These are phyloP conservation scores for Pampusana beccarii DNA, from an alignment of 2,113 vertebrate species.

Conservation along the genomic window DNA sequence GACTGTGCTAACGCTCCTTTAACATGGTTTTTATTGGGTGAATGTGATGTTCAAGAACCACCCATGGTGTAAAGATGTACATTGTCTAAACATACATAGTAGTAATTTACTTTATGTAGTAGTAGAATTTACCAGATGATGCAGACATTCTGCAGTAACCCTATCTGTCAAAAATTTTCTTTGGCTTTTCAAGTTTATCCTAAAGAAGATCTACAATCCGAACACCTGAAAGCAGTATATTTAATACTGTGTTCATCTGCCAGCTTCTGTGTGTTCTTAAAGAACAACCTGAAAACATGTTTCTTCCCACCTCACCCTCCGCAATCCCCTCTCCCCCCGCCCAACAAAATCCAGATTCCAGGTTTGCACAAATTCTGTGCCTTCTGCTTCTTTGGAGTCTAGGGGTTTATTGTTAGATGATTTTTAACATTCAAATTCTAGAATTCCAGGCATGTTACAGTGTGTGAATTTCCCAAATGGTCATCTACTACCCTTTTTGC, in stretches of 20 bases:
- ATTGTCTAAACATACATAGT: slow-evolving; percentile 10
- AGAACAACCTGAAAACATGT: neutral
- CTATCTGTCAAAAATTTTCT: neutral
- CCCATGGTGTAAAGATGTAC: slow-evolving; percentile 25
- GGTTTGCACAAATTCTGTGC: neutral
- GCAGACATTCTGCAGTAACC: neutral
- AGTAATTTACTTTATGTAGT: neutral
- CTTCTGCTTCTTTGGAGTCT: neutral
- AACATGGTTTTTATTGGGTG: slow-evolving; percentile 55
- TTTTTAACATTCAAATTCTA: neutral
- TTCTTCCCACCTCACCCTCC: neutral
- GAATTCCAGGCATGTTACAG: neutral
- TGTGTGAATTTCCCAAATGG: neutral
- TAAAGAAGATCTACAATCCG: neutral
- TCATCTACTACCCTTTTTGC: neutral
- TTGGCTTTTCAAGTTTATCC: neutral
- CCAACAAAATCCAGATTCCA: neutral
- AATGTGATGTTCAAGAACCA: slow-evolving; percentile 16
- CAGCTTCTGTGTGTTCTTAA: neutral
- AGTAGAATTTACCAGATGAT: neutral
- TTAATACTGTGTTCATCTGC: neutral
- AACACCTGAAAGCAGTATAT: neutral
- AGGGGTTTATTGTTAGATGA: neutral
- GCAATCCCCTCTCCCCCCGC: too few species aligned
- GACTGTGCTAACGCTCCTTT: slow-evolving; percentile 34